These are phyloP conservation scores for Willowsia nigromaculata DNA, from an alignment of 2,888 invertebrate genomes.

Conservation along the genomic window DNA sequence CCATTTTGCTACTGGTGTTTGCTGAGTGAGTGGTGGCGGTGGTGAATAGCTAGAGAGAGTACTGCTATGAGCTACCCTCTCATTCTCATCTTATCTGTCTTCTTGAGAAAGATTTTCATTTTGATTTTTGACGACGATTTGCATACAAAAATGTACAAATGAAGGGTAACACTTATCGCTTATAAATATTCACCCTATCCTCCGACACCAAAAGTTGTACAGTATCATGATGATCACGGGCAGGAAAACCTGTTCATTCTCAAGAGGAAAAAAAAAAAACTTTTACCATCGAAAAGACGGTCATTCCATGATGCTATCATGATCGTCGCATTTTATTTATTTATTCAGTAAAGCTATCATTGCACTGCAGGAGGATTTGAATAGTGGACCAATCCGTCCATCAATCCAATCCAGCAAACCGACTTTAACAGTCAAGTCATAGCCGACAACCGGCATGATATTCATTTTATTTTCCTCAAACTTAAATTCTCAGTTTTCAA, in stretches of 20 bases:
- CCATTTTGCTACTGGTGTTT: slow-evolving; percentile 56
- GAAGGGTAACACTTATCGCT: slow-evolving; percentile 28
- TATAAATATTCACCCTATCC: not conserved
- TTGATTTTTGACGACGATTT: slow-evolving; percentile 22
- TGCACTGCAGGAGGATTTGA: not conserved
- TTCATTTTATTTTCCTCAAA: not conserved
- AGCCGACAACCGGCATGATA: not conserved
- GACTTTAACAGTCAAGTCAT: not conserved
- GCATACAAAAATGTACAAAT: slow-evolving; percentile 49
- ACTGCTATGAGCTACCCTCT: too few relatives aligned
- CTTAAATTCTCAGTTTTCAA: not conserved
- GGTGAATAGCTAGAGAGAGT: too few relatives aligned
- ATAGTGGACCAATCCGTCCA: not conserved
- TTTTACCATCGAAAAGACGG: not conserved
- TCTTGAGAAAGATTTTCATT: not conserved
- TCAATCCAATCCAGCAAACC: not conserved
- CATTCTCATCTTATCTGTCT: not conserved
- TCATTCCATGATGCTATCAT: slow-evolving; percentile 20
- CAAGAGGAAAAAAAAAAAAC: not conserved
- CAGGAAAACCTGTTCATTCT: slow-evolving; percentile 56
- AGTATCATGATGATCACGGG: not conserved
- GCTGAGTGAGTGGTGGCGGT: not conserved
- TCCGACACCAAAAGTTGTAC: not conserved
- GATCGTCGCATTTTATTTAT: slow-evolving; percentile 6
- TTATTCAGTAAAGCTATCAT: slow-evolving; percentile 40